These are phyloP conservation scores for Pemphredon lugubris DNA, from an alignment of 2,888 invertebrate genomes.

Conservation along the genomic window DNA sequence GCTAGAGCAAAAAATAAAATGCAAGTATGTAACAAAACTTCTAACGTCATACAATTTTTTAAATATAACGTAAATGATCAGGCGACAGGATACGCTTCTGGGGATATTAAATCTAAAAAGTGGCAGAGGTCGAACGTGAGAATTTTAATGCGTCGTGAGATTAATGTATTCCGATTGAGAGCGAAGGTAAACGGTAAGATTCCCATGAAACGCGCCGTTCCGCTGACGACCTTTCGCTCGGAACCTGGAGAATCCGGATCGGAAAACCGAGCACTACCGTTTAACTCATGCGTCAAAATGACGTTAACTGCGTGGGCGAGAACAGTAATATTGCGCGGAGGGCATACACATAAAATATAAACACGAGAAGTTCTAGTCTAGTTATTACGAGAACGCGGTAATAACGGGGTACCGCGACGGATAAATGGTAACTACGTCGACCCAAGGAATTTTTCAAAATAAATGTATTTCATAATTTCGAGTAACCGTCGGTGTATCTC, in stretches of 20 bases:
- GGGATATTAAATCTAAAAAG: no score
- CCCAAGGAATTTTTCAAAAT: not conserved
- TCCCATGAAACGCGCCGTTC: conserved; percentile 11
- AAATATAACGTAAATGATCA: no score
- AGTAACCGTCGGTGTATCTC: no score
- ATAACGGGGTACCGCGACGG: conserved; percentile 3
- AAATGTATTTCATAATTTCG: no score
- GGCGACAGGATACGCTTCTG: no score
- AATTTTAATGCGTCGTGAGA: no score
- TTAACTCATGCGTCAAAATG: conserved; percentile 10
- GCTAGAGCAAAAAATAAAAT: no score
- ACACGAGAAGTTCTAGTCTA: conserved; percentile 5
- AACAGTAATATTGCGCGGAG: conserved; percentile 1
- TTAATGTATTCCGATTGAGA: not conserved
- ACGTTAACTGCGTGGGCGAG: conserved; percentile 12
- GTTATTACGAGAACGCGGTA: conserved; percentile 10
- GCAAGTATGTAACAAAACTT: no score
- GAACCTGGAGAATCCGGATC: conserved; percentile 5
- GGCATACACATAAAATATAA: conserved; percentile 21
- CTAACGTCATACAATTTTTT: no score
- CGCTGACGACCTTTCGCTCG: conserved; percentile 4
- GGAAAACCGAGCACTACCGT: conserved; percentile 3
- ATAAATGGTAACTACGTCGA: conserved; percentile 1
- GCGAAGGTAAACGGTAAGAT: not conserved
- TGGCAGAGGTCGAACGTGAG: no score